A percentile compares a stretch with the other conserved stretches of the same genome.
phyloP scores from a whole-genome alignment of 2,113 vertebrate genomes.

The Eretmochelys imbricata region DNA sequence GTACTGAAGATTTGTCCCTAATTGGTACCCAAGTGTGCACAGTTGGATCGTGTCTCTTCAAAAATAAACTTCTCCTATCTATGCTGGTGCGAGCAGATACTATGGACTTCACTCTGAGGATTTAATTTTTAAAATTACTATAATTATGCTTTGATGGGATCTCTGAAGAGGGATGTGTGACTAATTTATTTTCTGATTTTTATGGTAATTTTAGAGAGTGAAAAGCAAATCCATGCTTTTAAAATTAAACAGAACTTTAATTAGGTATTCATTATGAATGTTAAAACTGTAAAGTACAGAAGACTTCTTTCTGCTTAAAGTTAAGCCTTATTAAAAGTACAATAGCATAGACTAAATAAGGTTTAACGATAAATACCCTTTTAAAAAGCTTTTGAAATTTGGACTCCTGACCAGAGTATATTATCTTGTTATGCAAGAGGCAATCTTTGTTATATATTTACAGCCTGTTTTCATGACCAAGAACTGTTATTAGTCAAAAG shows the following conservation, averaged over 20 bases:
- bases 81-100: conserved; percentile 33
- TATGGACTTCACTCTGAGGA: not conserved
- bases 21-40: conserved; percentile 44
- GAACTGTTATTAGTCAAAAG: not conserved
- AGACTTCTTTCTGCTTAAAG: not conserved
- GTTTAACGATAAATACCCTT: not conserved
- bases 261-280: too few species aligned
- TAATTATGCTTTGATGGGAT: conserved; percentile 34
- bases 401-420: not conserved
- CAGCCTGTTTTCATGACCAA: not conserved
- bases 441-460: conserved; percentile 23
- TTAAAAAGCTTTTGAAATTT: not conserved
- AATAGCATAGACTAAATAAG: not conserved
- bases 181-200: not conserved
- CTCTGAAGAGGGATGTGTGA: conserved; percentile 11
- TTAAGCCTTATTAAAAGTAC: too few species aligned
- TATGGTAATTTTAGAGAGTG: not conserved
- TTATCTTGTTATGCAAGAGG: not conserved
- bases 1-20: conserved; percentile 31
- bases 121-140: conserved; percentile 38
- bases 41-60: conserved; percentile 47
- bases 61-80: not conserved
- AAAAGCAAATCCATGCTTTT: conserved; percentile 11
- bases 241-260: not conserved
- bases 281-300: not conserved